Evolutionary conservation across 2,888 invertebrate species (phyloP).

Genomic region (Sisyra nigra): DNA sequence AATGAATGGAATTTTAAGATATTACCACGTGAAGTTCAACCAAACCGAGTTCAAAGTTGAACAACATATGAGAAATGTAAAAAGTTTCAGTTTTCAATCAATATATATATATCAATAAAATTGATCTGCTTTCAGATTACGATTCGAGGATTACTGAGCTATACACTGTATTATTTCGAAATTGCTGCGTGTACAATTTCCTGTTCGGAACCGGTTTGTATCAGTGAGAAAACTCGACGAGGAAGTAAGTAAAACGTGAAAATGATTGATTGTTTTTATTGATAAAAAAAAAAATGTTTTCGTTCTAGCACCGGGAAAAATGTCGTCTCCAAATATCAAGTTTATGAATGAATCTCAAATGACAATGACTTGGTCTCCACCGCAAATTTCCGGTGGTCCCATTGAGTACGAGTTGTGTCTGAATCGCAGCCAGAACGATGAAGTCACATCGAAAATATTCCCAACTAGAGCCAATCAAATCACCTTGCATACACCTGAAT

Average conservation of each 20-base stretch:
- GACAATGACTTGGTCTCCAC: constrained; percentile 30
- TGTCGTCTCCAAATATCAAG: constrained; percentile 23
- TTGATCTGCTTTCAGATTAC: constrained; percentile 18
- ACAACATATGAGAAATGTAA: too few relatives aligned
- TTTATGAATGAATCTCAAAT: constrained; percentile 30
- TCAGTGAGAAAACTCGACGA: constrained; percentile 23
- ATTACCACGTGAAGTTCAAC: constrained; percentile 47
- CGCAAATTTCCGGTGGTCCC: constrained; percentile 28
- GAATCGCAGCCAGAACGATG: constrained; percentile 17
- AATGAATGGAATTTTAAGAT: constrained; percentile 56
- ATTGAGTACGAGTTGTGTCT: constrained; percentile 33
- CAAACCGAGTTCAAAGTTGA: constrained; percentile 19
- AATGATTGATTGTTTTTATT: neutral
- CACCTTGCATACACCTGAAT: neutral
- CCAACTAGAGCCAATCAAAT: neutral
- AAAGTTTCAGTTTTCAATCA: too few relatives aligned
- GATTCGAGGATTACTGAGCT: constrained; percentile 17
- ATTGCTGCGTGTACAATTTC: constrained; percentile 25
- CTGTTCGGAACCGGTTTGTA: constrained; percentile 21
- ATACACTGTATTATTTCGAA: constrained; percentile 23
- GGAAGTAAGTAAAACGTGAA: constrained; percentile 23
- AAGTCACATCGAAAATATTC: neutral
- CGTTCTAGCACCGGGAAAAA: constrained; percentile 19
- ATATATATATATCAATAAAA: too few relatives aligned
- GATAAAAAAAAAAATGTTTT: constrained; percentile 3